phyloP scores from a whole-genome alignment of 2,888 invertebrate species.

The Caenorhabditis imperialis region DNA sequence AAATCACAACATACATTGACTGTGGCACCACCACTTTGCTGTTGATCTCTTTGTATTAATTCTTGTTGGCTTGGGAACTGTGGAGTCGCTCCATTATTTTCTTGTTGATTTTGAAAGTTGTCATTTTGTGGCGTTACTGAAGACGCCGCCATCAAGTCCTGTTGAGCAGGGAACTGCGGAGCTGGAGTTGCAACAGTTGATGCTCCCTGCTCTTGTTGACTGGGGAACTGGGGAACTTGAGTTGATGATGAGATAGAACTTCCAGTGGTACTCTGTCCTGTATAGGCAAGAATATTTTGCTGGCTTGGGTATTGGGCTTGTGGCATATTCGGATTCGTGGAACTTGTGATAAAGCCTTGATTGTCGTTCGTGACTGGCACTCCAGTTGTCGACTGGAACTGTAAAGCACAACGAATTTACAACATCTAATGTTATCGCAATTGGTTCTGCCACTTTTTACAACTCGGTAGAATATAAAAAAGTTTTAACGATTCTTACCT shows the following conservation, averaged over 20 bases:
- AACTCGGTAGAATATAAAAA: slow-evolving; percentile 8
- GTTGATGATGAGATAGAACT: slow-evolving; percentile 9
- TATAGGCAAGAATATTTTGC: slow-evolving; percentile 39
- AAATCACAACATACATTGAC: slow-evolving; percentile 37
- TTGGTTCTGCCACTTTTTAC: not conserved
- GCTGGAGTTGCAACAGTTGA: not conserved
- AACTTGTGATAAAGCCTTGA: slow-evolving; percentile 20
- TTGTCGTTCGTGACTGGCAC: slow-evolving; percentile 36
- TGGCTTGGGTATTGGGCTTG: slow-evolving; percentile 50
- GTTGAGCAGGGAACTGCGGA: slow-evolving; percentile 48
- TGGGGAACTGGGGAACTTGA: slow-evolving; percentile 30
- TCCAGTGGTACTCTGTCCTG: slow-evolving; percentile 32
- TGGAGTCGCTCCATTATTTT: slow-evolving; percentile 6
- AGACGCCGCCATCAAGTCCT: slow-evolving; percentile 31
- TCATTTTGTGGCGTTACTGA: too few relatives aligned
- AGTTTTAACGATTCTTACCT: slow-evolving; percentile 37
- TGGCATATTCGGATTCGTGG: slow-evolving; percentile 40
- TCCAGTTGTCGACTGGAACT: slow-evolving; percentile 49
- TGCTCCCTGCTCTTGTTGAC: slow-evolving; percentile 27
- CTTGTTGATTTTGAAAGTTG: slow-evolving; percentile 12
- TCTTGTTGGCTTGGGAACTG: not conserved
- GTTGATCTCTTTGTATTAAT: not conserved
- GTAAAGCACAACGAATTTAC: slow-evolving; percentile 35
- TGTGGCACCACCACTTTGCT: not conserved
- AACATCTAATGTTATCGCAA: slow-evolving; percentile 13